phyloP scores from a whole-genome alignment of 2,797 vertebrate species.

The Hyperoplus immaculatus region DNA sequence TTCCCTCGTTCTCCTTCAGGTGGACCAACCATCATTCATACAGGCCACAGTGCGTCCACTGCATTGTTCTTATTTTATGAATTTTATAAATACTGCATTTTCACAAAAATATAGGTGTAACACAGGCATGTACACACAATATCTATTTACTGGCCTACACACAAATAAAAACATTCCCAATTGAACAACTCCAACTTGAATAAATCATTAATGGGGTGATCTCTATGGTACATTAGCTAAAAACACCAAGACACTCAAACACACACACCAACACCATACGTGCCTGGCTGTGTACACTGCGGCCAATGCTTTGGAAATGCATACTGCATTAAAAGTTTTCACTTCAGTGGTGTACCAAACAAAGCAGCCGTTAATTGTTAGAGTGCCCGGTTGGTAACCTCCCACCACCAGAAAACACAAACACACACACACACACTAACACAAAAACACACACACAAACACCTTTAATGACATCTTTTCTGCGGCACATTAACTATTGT shows the following conservation, averaged over 20 bases:
- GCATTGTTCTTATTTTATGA: not conserved
- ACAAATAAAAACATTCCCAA: not conserved
- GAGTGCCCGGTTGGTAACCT: slow-evolving; percentile 60
- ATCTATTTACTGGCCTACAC: not conserved
- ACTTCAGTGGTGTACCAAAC: slow-evolving; percentile 55
- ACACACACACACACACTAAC: not conserved
- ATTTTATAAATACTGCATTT: not conserved
- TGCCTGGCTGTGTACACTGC: slow-evolving; percentile 13
- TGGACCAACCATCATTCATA: slow-evolving; percentile 15
- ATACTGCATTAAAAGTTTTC: slow-evolving; percentile 29
- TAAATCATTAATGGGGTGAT: slow-evolving; percentile 40
- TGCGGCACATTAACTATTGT: slow-evolving; percentile 81
- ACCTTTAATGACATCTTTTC: slow-evolving; percentile 80
- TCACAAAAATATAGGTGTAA: not conserved
- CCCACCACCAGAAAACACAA: slow-evolving; percentile 49
- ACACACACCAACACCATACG: slow-evolving; percentile 14
- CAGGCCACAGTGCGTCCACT: slow-evolving; percentile 8
- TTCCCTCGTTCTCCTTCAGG: not conserved
- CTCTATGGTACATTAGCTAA: slow-evolving; percentile 46
- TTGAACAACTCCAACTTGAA: slow-evolving; percentile 1
- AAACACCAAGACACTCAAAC: slow-evolving; percentile 7
- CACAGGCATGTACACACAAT: not conserved
- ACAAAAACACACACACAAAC: slow-evolving; percentile 27
- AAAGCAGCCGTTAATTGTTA: slow-evolving; percentile 60
- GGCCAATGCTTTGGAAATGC: slow-evolving; percentile 32